Percentiles rank a stretch among this genome's conserved stretches.
Conservation (phyloP, 2,888 invertebrate genomes). For the Diplazon laetatorius region DNA sequence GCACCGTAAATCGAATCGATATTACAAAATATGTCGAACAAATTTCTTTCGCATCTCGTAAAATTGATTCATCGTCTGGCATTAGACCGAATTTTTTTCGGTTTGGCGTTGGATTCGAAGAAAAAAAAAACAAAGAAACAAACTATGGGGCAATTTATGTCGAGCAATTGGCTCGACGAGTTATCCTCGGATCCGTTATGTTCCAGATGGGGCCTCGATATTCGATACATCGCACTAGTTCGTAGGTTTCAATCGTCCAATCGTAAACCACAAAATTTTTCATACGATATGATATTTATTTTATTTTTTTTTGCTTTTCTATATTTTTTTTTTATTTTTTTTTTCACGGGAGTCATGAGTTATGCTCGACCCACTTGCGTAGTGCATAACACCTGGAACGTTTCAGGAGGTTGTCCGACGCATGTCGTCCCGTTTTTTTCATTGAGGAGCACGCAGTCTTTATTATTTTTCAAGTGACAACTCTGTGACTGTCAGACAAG, state of each 20-base stretch:
- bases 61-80: slow-evolving; percentile 12
- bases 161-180: slow-evolving; percentile 8
- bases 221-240: neutral
- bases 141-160: slow-evolving; percentile 14
- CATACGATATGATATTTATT: too few relatives aligned
- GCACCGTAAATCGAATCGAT: neutral
- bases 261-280: slow-evolving; percentile 51
- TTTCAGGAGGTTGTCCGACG: neutral
- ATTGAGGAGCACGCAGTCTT: neutral
- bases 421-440: neutral
- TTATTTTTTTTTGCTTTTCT: too few relatives aligned
- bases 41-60: neutral
- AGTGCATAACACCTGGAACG: slow-evolving; percentile 2
- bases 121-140: neutral
- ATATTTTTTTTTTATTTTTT: too few relatives aligned
- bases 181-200: slow-evolving; percentile 41
- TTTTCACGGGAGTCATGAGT: slow-evolving; percentile 24
- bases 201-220: slow-evolving; percentile 28
- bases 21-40: neutral
- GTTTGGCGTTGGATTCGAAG: neutral
- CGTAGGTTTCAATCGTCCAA: slow-evolving; percentile 33
- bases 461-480: neutral
- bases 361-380: slow-evolving; percentile 31
- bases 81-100: neutral
- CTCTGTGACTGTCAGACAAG: neutral